Percentiles rank a stretch among this genome's conserved stretches.
Conservation (phyloP, 2,888 invertebrate genomes). For the Enchytraeus crypticus region DNA sequence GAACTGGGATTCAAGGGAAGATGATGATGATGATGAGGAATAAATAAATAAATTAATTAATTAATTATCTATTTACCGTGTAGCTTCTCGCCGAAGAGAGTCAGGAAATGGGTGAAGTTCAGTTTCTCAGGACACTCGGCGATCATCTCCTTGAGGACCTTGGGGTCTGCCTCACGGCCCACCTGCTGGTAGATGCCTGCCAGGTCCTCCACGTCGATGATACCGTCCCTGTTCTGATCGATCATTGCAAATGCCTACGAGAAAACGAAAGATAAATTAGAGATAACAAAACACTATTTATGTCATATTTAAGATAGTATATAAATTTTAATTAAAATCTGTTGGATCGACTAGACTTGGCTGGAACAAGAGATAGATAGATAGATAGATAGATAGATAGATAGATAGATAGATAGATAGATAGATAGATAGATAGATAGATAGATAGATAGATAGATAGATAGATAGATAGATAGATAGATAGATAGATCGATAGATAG, state of each 20-base stretch:
- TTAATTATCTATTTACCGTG: slow-evolving; percentile 37
- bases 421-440: no score
- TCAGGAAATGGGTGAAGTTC: slow-evolving; percentile 50
- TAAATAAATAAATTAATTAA: background rate
- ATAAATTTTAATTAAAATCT: no score
- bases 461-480: no score
- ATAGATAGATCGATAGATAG: no score
- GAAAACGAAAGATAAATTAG: background rate
- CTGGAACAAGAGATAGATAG: no score
- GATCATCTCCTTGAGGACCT: slow-evolving; percentile 45
- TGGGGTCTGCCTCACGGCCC: slow-evolving; percentile 30
- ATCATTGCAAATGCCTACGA: slow-evolving; percentile 54
- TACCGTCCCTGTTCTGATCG: slow-evolving; percentile 54
- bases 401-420: no score
- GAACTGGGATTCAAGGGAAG: no score
- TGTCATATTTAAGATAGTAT: no score
- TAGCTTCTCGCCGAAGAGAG: slow-evolving; percentile 49
- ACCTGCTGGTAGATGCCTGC: slow-evolving; percentile 53
- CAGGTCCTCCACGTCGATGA: slow-evolving; percentile 51
- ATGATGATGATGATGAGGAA: background rate
- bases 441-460: no score
- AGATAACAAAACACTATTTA: no score
- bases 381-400: no score
- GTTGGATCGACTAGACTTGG: no score
- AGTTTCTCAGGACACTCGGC: slow-evolving; percentile 46